phyloP scores from a whole-genome alignment of 2,113 vertebrate genomes.

The Pardalotus punctatus region DNA sequence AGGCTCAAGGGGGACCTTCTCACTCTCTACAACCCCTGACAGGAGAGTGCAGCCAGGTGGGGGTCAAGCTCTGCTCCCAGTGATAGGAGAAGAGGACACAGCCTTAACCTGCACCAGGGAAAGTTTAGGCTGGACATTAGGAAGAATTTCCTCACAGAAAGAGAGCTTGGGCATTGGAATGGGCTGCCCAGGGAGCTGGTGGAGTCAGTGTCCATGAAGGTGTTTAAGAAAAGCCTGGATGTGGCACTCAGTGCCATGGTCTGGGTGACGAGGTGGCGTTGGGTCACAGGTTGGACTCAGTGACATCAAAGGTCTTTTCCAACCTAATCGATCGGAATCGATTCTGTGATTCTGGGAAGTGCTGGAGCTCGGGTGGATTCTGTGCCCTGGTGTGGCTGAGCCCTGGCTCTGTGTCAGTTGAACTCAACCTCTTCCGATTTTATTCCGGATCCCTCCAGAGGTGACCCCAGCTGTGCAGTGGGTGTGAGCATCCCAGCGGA shows the following conservation, averaged over 20 bases:
- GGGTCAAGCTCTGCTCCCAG: neutral
- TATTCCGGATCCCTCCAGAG: neutral
- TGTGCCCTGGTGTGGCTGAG: neutral
- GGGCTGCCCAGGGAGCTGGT: neutral
- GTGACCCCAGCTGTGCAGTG: fast-evolving
- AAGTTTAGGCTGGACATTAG: neutral
- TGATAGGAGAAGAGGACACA: neutral
- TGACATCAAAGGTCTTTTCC: neutral
- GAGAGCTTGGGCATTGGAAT: fast-evolving
- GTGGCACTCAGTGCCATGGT: neutral
- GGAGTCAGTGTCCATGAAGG: fast-evolving
- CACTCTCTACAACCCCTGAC: neutral
- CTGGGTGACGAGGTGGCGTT: neutral
- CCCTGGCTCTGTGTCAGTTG: neutral
- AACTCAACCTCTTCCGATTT: neutral
- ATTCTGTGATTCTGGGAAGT: too few species aligned
- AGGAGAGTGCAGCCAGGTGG: neutral
- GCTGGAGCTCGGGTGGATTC: neutral
- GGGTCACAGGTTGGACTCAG: neutral
- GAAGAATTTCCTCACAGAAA: neutral
- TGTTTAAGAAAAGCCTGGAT: neutral
- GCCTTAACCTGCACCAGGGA: neutral
- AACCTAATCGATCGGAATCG: fast-evolving
- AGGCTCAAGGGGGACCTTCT: neutral
- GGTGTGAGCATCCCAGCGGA: neutral